Conservation (phyloP, 2,113 vertebrate species). For the Cariama cristata region DNA sequence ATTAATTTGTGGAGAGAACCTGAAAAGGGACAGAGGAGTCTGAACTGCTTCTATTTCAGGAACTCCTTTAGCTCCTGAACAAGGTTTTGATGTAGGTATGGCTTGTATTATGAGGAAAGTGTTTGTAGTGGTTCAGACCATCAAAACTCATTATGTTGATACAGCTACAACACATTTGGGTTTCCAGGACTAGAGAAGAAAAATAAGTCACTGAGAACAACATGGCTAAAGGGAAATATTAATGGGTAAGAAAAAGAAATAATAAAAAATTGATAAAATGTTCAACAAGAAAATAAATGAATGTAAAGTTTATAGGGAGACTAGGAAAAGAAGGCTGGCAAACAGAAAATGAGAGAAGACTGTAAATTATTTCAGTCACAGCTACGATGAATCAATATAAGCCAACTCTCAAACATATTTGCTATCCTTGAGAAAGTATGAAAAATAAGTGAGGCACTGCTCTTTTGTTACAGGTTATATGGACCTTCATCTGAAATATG, state of each 20-base stretch:
- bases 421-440: neutral
- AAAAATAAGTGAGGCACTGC: neutral
- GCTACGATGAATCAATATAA: neutral
- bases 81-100: neutral
- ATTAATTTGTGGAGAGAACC: neutral
- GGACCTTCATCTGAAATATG: neutral
- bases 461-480: neutral
- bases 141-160: neutral
- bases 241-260: neutral
- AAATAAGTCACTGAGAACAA: neutral
- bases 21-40: neutral
- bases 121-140: neutral
- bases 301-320: neutral
- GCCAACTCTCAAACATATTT: neutral
- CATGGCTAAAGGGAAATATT: neutral
- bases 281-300: neutral
- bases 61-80: neutral
- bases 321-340: neutral
- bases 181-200: neutral
- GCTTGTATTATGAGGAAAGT: neutral
- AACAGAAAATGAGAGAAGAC: neutral
- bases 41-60: neutral
- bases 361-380: neutral
- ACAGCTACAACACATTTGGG: rapidly evolving
- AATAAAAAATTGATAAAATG: neutral